These are phyloP conservation scores for Aphaenogaster rudis DNA, from an alignment of 1,140 invertebrate genomes.

Conservation along the genomic window DNA sequence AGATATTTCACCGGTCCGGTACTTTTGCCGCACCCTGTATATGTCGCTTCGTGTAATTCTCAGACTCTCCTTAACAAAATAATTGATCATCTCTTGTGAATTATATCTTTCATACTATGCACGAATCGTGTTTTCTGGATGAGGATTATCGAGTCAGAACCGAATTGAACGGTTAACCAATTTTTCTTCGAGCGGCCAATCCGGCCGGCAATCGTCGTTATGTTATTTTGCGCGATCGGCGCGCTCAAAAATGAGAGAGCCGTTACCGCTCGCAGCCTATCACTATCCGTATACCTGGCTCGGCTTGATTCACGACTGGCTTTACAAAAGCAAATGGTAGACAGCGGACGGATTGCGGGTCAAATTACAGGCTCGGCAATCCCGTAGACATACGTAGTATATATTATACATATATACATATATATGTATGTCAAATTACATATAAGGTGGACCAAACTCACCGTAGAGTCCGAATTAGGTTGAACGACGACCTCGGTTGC, in stretches of 20 bases:
- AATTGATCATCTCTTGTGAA: background rate
- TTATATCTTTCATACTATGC: background rate
- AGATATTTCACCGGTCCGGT: no score
- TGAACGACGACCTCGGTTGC: background rate
- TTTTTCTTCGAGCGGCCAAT: background rate
- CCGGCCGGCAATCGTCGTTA: constrained; percentile 1
- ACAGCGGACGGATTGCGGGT: constrained; percentile 61
- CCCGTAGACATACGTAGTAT: constrained; percentile 26
- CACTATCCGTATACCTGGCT: constrained; percentile 41
- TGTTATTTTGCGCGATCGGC: background rate
- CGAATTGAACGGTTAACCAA: background rate
- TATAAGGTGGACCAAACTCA: constrained; percentile 31
- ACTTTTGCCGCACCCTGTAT: no score
- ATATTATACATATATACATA: background rate
- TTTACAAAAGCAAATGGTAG: constrained; percentile 70
- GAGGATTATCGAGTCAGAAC: background rate
- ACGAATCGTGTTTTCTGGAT: background rate
- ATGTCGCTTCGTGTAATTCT: background rate
- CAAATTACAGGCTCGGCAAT: constrained; percentile 68
- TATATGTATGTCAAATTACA: constrained; percentile 28
- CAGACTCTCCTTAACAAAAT: background rate
- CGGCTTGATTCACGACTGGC: constrained; percentile 63
- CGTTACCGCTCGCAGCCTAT: constrained; percentile 47
- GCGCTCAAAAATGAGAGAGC: constrained; percentile 51
- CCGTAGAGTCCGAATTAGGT: background rate